Conservation (phyloP, 2,113 vertebrate species). For the Mormoops blainvillei region DNA sequence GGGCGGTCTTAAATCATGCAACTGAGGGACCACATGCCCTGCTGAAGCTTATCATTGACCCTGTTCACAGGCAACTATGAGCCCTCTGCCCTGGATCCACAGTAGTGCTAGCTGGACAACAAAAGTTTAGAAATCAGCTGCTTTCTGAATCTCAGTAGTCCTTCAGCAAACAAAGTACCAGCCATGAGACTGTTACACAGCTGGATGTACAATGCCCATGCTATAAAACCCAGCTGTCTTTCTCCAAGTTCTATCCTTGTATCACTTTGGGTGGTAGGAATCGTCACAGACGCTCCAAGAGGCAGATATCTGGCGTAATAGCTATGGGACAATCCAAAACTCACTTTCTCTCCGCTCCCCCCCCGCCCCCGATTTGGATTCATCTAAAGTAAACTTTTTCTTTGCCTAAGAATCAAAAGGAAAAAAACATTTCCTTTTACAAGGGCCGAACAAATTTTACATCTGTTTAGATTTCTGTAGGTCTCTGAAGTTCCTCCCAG, state of each 20-base stretch:
- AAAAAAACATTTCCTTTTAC: background rate
- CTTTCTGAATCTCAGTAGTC: background rate
- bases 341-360: too few species aligned
- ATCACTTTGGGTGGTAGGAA: background rate
- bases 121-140: background rate
- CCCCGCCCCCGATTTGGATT: too few species aligned
- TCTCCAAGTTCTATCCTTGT: background rate
- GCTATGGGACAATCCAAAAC: background rate
- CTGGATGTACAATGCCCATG: fast-evolving
- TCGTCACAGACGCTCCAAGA: background rate
- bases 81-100: background rate
- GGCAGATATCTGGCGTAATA: background rate
- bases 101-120: background rate
- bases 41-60: background rate
- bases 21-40: background rate
- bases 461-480: background rate
- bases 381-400: background rate
- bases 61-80: background rate
- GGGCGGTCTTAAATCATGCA: background rate
- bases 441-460: background rate
- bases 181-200: background rate
- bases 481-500: background rate
- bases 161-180: background rate
- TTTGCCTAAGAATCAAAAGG: slow-evolving; percentile 10
- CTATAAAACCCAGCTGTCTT: background rate